These are phyloP conservation scores for Climacteris rufus DNA, from an alignment of 2,113 vertebrate genomes.

Conservation along the genomic window DNA sequence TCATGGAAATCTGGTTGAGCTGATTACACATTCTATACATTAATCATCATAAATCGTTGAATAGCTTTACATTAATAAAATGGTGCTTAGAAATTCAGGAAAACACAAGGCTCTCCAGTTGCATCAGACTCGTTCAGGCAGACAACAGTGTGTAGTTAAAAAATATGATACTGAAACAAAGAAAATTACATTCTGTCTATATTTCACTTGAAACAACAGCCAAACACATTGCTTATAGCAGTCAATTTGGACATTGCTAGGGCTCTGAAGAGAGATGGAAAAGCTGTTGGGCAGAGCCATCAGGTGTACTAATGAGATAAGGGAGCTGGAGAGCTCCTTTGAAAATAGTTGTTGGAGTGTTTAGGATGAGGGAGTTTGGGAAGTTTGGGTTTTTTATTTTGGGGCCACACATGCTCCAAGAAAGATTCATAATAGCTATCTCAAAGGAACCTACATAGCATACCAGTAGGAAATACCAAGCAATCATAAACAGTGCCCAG, in stretches of 20 bases:
- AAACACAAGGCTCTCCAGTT: background rate
- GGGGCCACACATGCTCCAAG: background rate
- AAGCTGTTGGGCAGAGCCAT: conserved; percentile 12
- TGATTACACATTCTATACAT: background rate
- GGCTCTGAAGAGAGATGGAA: conserved; percentile 5
- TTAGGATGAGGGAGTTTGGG: background rate
- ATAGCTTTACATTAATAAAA: background rate
- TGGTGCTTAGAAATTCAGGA: background rate
- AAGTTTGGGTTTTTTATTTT: background rate
- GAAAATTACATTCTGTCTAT: background rate
- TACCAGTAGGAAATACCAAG: conserved; percentile 9
- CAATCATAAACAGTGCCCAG: background rate
- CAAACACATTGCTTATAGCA: background rate
- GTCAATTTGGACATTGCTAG: conserved; percentile 21
- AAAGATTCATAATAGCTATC: conserved; percentile 1
- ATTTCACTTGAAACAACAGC: conserved; percentile 24
- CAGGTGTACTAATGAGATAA: conserved; percentile 57
- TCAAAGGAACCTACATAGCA: background rate
- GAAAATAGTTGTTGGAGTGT: background rate
- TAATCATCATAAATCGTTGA: background rate
- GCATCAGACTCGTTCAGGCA: background rate
- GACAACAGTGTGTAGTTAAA: background rate
- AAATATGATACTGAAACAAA: background rate
- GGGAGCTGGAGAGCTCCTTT: conserved; percentile 41
- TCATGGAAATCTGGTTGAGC: background rate